These are phyloP conservation scores for Heliconius nattereri DNA, from an alignment of 1,140 invertebrate genomes.

Conservation along the genomic window DNA sequence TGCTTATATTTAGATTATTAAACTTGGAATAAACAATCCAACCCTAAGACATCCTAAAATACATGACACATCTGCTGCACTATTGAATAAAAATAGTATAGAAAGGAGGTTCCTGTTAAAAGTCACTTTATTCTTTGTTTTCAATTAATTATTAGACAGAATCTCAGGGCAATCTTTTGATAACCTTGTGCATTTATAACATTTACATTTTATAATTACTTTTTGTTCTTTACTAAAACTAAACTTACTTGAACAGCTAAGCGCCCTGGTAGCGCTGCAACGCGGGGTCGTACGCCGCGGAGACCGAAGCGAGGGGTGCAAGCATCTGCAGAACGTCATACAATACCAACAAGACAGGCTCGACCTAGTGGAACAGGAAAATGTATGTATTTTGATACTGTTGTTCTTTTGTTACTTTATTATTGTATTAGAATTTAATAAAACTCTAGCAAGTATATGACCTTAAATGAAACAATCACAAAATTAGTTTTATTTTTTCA, in stretches of 20 bases:
- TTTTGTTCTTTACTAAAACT: too few species aligned
- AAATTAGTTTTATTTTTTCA: background rate
- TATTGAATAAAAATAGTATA: background rate
- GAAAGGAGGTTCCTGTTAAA: too few species aligned
- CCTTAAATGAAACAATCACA: background rate
- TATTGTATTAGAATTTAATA: too few species aligned
- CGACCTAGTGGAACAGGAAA: slow-evolving; percentile 67
- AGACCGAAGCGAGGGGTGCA: slow-evolving; percentile 63
- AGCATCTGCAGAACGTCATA: slow-evolving; percentile 67
- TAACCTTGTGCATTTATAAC: too few species aligned
- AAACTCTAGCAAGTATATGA: background rate
- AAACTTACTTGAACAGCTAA: slow-evolving; percentile 45
- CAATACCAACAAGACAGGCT: slow-evolving; percentile 66
- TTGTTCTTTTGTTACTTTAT: background rate
- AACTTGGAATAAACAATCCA: too few species aligned
- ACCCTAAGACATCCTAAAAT: too few species aligned
- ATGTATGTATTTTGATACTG: slow-evolving; percentile 49
- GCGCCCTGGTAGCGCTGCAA: slow-evolving; percentile 62
- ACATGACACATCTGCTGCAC: background rate
- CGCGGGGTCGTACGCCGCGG: slow-evolving; percentile 59
- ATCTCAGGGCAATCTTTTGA: too few species aligned
- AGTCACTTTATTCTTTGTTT: too few species aligned
- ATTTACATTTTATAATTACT: too few species aligned
- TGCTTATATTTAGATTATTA: background rate
- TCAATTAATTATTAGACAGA: too few species aligned